Evolutionary conservation across 1,140 invertebrate species (phyloP).

Genomic region (Dufourea novaeangliae): DNA sequence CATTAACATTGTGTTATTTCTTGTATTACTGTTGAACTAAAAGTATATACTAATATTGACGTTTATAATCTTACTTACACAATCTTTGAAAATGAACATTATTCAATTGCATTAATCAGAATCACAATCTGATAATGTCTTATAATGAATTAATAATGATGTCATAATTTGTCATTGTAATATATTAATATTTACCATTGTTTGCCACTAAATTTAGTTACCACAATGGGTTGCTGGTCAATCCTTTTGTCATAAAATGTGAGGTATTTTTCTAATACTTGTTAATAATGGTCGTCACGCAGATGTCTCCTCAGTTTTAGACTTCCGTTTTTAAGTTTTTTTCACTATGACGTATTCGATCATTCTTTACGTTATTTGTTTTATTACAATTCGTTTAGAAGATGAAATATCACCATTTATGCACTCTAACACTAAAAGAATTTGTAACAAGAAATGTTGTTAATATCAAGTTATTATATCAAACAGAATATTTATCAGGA

Average conservation of each 20-base stretch:
- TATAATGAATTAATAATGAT: conserved; percentile 23
- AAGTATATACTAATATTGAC: conserved; percentile 17
- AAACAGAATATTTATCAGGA: conserved; percentile 1
- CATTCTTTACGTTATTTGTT: not conserved
- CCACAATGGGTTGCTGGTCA: conserved; percentile 54
- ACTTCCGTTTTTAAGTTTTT: conserved; percentile 35
- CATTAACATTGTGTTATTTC: conserved; percentile 35
- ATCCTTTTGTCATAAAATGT: conserved; percentile 39
- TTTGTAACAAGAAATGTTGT: not conserved
- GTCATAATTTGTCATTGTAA: conserved; percentile 24
- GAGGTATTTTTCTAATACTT: conserved; percentile 57
- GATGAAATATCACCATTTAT: too few relatives aligned
- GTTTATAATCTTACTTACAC: conserved; percentile 19
- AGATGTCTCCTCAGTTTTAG: conserved; percentile 19
- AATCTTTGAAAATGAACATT: conserved; percentile 1
- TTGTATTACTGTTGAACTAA: conserved; percentile 18
- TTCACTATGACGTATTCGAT: not conserved
- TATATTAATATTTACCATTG: conserved; percentile 34
- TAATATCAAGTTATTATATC: not conserved
- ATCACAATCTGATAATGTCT: conserved; percentile 4
- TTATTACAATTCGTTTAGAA: too few relatives aligned
- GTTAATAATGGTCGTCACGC: conserved; percentile 19
- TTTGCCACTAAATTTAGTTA: conserved; percentile 50
- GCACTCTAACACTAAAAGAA: not conserved
- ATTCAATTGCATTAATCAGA: conserved; percentile 24